Evolutionary conservation across 2,888 invertebrate genomes (phyloP).

Genomic region (Brassicogethes aeneus): DNA sequence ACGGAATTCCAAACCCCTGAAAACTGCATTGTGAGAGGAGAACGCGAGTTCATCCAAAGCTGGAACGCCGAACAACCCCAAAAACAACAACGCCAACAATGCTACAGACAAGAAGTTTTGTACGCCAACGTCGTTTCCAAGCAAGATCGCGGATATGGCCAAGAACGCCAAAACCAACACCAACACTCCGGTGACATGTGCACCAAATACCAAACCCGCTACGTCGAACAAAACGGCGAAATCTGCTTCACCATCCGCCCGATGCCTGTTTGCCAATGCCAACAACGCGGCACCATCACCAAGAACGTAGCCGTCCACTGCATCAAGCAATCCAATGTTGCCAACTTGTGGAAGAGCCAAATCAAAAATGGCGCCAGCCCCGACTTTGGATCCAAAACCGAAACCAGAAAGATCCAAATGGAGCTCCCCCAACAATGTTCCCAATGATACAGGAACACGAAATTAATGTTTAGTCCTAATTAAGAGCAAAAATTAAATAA

Average conservation of each 20-base stretch:
- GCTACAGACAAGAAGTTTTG: slow-evolving; percentile 16
- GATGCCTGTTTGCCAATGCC: slow-evolving; percentile 49
- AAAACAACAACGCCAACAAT: slow-evolving; percentile 34
- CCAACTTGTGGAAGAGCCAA: slow-evolving; percentile 33
- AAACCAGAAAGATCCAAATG: slow-evolving; percentile 33
- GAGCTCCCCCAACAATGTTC: too few relatives aligned
- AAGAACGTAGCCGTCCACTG: slow-evolving; percentile 45
- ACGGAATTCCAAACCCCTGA: slow-evolving; percentile 53
- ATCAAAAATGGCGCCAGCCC: slow-evolving; percentile 44
- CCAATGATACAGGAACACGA: too few relatives aligned
- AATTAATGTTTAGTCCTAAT: too few relatives aligned
- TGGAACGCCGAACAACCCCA: slow-evolving; percentile 45
- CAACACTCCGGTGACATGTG: slow-evolving; percentile 23
- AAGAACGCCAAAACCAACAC: too few relatives aligned
- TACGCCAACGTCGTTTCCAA: slow-evolving; percentile 38
- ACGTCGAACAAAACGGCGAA: slow-evolving; percentile 43
- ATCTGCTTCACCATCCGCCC: slow-evolving; percentile 53
- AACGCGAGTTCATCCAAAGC: slow-evolving; percentile 47
- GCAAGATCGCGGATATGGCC: slow-evolving; percentile 22
- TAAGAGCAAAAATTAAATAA: too few relatives aligned
- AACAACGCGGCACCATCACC: slow-evolving; percentile 23
- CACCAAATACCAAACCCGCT: slow-evolving; percentile 44
- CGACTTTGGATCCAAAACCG: slow-evolving; percentile 41
- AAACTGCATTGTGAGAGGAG: slow-evolving; percentile 45
- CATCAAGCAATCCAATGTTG: slow-evolving; percentile 27